These are phyloP conservation scores for Dryadula phaetusa DNA, from an alignment of 2,888 invertebrate genomes.

Conservation along the genomic window DNA sequence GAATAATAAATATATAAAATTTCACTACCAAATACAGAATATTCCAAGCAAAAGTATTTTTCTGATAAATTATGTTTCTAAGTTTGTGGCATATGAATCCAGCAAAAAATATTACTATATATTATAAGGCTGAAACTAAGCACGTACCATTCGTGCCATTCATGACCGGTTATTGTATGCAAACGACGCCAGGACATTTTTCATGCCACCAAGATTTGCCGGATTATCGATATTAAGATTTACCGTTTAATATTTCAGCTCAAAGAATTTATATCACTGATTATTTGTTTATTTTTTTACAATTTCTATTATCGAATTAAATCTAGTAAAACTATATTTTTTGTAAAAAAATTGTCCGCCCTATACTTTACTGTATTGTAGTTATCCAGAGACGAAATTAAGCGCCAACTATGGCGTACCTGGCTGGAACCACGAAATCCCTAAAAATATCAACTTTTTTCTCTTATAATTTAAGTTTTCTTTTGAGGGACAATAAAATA, in stretches of 20 bases:
- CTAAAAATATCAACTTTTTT: neutral
- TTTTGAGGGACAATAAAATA: neutral
- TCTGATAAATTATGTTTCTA: no score
- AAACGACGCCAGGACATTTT: constrained; percentile 71
- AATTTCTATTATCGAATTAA: no score
- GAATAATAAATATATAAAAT: no score
- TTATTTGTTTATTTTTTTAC: no score
- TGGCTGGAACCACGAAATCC: no score
- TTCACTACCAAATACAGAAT: no score
- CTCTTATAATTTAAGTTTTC: neutral
- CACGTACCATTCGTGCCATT: constrained; percentile 60
- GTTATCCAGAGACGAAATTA: neutral
- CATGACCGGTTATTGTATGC: constrained; percentile 79
- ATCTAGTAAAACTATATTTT: neutral
- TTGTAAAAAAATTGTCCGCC: no score
- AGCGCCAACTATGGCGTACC: neutral
- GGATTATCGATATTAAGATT: constrained; percentile 50
- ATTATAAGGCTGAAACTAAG: constrained; percentile 52
- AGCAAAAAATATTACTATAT: constrained; percentile 56
- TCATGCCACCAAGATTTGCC: constrained; percentile 49
- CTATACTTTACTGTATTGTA: neutral
- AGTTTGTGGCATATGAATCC: constrained; percentile 65
- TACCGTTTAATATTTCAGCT: constrained; percentile 49
- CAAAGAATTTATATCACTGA: no score
- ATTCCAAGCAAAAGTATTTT: no score